These are phyloP conservation scores for Squalus acanthias DNA, from an alignment of 2,797 vertebrate species.

Conservation along the genomic window DNA sequence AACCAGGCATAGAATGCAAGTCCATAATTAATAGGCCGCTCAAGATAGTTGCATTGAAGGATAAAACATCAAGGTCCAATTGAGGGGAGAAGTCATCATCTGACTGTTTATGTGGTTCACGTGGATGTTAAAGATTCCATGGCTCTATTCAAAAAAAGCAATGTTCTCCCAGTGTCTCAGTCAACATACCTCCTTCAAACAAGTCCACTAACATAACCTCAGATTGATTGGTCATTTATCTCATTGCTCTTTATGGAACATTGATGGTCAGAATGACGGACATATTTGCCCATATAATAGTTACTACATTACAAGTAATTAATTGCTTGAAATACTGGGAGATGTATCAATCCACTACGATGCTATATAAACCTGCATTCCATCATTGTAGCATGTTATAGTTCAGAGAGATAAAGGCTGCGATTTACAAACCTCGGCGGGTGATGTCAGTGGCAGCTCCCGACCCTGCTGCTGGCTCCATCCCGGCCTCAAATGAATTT, in stretches of 20 bases:
- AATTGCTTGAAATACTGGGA: not conserved
- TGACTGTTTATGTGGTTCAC: not conserved
- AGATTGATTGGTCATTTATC: not conserved
- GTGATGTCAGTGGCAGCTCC: too few relatives aligned
- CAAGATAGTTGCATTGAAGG: not conserved
- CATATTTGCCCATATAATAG: not conserved
- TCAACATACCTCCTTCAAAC: not conserved
- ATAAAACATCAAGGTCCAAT: not conserved
- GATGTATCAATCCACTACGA: not conserved
- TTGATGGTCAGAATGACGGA: not conserved
- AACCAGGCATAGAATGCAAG: not conserved
- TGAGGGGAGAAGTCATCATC: not conserved
- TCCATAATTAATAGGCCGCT: not conserved
- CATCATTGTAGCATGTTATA: not conserved
- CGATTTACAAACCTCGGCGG: too few relatives aligned
- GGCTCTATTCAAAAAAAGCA: not conserved
- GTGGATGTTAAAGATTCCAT: not conserved
- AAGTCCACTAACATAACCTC: not conserved
- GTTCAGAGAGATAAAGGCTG: not conserved
- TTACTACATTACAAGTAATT: not conserved
- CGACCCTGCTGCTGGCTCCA: too few relatives aligned
- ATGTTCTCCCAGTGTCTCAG: not conserved
- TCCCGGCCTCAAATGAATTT: too few relatives aligned
- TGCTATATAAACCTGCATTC: not conserved
- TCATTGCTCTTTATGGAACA: not conserved